These are phyloP conservation scores for Caradrina clavipalpis DNA, from an alignment of 2,888 invertebrate species.

Conservation along the genomic window DNA sequence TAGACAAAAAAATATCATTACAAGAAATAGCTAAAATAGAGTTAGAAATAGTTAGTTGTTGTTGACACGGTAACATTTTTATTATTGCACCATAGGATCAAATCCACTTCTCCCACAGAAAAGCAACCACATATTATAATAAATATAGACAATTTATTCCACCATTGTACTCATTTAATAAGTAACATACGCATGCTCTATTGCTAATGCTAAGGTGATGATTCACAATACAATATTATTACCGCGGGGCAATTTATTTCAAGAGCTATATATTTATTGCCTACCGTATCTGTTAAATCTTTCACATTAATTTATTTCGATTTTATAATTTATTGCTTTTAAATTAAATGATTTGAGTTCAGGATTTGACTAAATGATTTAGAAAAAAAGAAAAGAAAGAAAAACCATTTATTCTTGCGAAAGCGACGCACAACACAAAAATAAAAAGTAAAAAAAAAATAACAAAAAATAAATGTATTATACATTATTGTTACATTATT, in stretches of 20 bases:
- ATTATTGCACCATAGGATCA: not conserved
- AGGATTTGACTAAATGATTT: conserved; percentile 18
- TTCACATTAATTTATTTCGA: conserved; percentile 46
- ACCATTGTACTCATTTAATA: conserved; percentile 36
- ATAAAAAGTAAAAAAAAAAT: too few species aligned
- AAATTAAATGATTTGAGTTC: conserved; percentile 31
- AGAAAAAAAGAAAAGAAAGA: too few species aligned
- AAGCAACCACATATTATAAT: not conserved
- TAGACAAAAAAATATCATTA: too few species aligned
- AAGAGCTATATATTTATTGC: conserved; percentile 52
- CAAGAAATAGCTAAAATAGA: too few species aligned
- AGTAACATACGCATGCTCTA: conserved; percentile 11
- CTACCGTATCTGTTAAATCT: conserved; percentile 50
- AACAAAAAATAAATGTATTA: too few species aligned
- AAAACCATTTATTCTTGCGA: too few species aligned
- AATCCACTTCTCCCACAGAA: not conserved
- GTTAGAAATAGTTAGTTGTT: too few species aligned
- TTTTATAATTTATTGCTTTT: conserved; percentile 32
- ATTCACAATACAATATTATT: conserved; percentile 47
- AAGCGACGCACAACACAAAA: too few species aligned
- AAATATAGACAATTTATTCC: conserved; percentile 31
- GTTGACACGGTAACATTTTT: too few species aligned
- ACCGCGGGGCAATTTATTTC: conserved; percentile 38
- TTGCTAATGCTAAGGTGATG: conserved; percentile 42
- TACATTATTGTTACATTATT: too few species aligned